phyloP scores from a whole-genome alignment of 1,140 invertebrate genomes.

The Heterodera carotae region DNA sequence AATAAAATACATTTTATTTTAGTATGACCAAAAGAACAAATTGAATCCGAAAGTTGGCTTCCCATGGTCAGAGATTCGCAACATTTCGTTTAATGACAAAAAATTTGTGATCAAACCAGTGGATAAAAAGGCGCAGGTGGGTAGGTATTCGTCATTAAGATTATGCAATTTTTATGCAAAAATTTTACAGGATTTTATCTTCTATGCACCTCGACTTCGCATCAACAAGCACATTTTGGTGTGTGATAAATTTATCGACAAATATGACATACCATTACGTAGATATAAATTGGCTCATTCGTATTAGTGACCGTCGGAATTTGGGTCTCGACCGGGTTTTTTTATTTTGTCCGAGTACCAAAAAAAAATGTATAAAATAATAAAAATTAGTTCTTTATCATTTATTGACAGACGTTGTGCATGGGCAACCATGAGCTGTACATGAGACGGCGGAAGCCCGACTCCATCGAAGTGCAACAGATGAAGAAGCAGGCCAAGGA shows the following conservation, averaged over 20 bases:
- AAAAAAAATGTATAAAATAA: too few relatives aligned
- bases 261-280: too few relatives aligned
- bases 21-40: constrained; percentile 72
- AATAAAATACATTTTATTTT: background rate
- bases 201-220: constrained; percentile 91
- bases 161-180: background rate
- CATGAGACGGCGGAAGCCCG: constrained; percentile 91
- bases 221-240: constrained; percentile 94
- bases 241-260: background rate
- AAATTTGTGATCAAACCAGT: constrained; percentile 99
- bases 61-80: constrained; percentile 99
- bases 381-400: background rate
- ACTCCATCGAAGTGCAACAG: constrained; percentile 95
- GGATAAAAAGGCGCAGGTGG: constrained; percentile 91
- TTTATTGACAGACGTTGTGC: constrained; percentile 74
- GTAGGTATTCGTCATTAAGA: background rate
- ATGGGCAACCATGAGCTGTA: constrained; percentile 98
- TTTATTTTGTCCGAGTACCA: too few relatives aligned
- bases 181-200: constrained; percentile 82
- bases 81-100: constrained; percentile 98
- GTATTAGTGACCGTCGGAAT: too few relatives aligned
- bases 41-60: constrained; percentile 97
- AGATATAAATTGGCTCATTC: too few relatives aligned
- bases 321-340: too few relatives aligned
- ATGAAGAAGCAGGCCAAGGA: constrained; percentile 92